Evolutionary conservation across 2,888 invertebrate genomes (phyloP), one percentile per base, ranked within the genome.

Genomic region (Caenorhabditis sp.): DNA sequence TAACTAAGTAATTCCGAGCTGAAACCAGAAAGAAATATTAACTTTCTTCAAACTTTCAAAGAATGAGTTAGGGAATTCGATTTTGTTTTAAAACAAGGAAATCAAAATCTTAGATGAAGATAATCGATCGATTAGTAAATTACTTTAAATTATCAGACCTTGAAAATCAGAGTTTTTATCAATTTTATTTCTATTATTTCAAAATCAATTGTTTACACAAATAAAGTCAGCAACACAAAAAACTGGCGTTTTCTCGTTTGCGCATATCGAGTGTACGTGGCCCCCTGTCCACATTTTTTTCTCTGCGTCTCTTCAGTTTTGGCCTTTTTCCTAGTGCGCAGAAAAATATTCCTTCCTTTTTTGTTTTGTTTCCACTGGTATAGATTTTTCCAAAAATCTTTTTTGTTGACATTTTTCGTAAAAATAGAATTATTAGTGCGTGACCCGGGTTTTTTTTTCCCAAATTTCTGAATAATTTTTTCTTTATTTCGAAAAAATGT

Each of bases 401-500:
- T 51, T 51, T 51, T 43, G 6, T 17, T 43, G 12, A 17, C 17
- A 14, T 43, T 43, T 43, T 43, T 43, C 17, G 14, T 17, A 43
- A 43, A 14, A 43, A 43, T n/a, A 43, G 14, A 43, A 43, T 43
- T 43, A 17, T 17, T 43, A 17, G 17, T 12, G 12, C 43, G 17
- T 43, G 43, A 43, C 12, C 12, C 43, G 43, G 3, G 14, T 43
- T 17, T 43, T n/a, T n/a, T n/a, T n/a, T 43, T 43, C 8, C 12
- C 17, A 43, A 5, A 17, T 43, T 17, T 17, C 3, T 17, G 5
- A 12, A 3, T 14, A 17, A 17, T 43, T 43, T 43, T 10, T 5
- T 43, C 17, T 43, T 43, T 43, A 36, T 36, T 43, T 43, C 5
- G 19, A 50, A 50, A 53, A 53, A 55, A 55, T 55, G 55, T 26